Evolutionary conservation across 2,797 vertebrate species (phyloP).

Genomic region (Trematomus bernacchii): DNA sequence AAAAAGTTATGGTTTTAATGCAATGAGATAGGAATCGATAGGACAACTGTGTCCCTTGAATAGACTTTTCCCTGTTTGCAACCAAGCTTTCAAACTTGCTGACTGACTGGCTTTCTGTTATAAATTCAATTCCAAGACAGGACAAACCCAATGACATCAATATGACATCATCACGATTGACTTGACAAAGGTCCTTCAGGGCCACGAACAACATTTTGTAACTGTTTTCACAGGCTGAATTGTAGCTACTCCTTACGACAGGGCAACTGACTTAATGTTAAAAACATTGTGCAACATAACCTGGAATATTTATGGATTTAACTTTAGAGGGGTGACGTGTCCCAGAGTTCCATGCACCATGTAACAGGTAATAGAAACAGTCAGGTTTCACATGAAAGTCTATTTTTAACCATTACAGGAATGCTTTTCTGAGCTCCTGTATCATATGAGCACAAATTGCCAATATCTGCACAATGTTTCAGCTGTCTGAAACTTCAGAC

Average conservation of each 20-base stretch:
- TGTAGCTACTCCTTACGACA: not conserved
- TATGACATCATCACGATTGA: conserved; percentile 2
- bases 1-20: too few relatives aligned
- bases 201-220: not conserved
- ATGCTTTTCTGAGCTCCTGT: not conserved
- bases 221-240: conserved; percentile 5
- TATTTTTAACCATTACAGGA: not conserved
- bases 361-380: not conserved
- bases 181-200: not conserved
- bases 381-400: conserved; percentile 10
- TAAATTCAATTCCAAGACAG: not conserved
- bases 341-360: not conserved
- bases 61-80: too few relatives aligned
- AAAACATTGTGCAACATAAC: not conserved
- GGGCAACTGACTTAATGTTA: not conserved
- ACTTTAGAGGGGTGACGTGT: not conserved
- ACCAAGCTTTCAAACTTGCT: not conserved
- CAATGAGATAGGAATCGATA: too few relatives aligned
- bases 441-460: conserved; percentile 1
- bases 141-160: not conserved
- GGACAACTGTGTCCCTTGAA: too few relatives aligned
- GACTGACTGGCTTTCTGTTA: not conserved
- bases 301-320: not conserved
- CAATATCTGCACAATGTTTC: conserved; percentile 35
- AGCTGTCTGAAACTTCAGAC: conserved; percentile 14